A percentile compares a stretch with the other conserved stretches of the same genome.
Conservation (phyloP, 2,797 vertebrate genomes). For the Simalia tracyae region DNA sequence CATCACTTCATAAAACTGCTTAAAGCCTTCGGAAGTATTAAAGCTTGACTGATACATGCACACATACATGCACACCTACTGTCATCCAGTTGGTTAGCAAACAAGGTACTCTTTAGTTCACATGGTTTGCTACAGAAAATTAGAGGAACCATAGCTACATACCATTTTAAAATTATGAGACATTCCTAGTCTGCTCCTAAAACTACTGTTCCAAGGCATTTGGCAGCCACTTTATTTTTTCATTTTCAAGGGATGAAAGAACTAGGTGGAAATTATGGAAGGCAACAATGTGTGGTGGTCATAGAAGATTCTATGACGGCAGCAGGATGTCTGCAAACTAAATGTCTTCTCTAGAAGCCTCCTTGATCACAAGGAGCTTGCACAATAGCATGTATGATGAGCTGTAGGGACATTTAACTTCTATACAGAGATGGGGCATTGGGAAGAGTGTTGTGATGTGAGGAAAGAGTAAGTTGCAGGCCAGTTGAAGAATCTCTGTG, state of each 20-base stretch:
- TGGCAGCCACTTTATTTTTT: neutral
- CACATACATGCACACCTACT: neutral
- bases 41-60: neutral
- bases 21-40: neutral
- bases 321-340: neutral
- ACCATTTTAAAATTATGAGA: neutral
- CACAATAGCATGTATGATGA: neutral
- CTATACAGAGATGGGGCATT: neutral
- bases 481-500: no score
- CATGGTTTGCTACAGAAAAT: neutral
- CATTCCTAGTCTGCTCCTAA: neutral
- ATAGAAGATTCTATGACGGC: neutral
- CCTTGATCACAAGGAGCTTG: neutral
- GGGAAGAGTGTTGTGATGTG: no score
- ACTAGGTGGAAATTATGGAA: neutral
- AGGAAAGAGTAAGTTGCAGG: no score
- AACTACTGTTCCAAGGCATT: neutral
- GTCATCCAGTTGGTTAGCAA: fast-evolving
- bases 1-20: neutral
- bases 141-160: neutral
- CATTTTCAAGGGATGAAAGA: neutral
- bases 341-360: neutral
- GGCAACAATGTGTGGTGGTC: neutral
- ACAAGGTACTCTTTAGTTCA: neutral
- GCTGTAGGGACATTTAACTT: neutral